Conservation (phyloP, 2,888 invertebrate genomes). For the Tachina lurida region DNA sequence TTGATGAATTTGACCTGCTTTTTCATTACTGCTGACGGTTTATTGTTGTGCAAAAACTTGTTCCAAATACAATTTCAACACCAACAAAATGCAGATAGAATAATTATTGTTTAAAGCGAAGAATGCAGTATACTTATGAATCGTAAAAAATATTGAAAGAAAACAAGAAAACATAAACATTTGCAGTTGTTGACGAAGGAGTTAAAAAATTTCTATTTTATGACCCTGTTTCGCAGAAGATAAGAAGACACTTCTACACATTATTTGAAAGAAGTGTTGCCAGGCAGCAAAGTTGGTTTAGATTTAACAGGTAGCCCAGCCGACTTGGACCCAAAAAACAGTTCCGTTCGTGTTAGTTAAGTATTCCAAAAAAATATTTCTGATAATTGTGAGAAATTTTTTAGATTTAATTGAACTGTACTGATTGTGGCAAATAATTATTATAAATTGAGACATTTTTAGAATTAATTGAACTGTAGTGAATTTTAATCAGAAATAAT, state of each 20-base stretch:
- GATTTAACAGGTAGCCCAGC: no score
- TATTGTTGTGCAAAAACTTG: conserved; percentile 14
- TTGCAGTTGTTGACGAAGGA: conserved; percentile 44
- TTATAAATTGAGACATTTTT: no score
- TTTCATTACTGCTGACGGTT: conserved; percentile 25
- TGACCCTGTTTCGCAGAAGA: conserved; percentile 61
- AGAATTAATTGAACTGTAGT: no score
- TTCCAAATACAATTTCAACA: not conserved
- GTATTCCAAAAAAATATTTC: no score
- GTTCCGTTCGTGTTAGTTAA: no score
- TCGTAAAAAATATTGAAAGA: conserved; percentile 35
- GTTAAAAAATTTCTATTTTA: conserved; percentile 57
- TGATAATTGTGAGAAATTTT: no score
- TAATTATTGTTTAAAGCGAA: conserved; percentile 22
- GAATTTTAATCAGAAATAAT: no score
- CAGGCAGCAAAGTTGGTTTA: no score
- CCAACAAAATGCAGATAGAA: conserved; percentile 5
- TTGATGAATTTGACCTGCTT: conserved; percentile 71
- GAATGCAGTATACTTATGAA: conserved; percentile 17
- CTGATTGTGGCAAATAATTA: no score
- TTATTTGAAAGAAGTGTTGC: not conserved
- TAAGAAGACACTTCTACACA: conserved; percentile 14
- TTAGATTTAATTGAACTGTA: no score
- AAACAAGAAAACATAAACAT: conserved; percentile 16
- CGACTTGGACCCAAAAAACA: no score